Evolutionary conservation across 2,888 invertebrate species (phyloP).

Genomic region (Synanthedon tipuliformis): DNA sequence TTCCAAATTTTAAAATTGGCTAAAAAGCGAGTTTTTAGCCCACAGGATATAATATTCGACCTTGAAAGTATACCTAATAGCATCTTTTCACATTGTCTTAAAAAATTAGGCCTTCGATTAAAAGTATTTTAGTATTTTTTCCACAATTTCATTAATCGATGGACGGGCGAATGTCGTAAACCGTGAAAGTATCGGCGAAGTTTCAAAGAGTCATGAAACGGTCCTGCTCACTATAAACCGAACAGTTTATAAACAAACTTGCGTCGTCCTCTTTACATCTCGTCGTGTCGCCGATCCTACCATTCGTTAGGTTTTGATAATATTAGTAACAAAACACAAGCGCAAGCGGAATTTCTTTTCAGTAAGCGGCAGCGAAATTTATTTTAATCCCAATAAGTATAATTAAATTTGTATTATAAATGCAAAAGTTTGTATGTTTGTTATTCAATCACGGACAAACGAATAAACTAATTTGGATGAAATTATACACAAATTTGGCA

Average conservation of each 20-base stretch:
- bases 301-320: constrained; percentile 10
- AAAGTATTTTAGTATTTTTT: background rate
- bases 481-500: too few species aligned
- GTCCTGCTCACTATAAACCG: constrained; percentile 15
- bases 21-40: too few species aligned
- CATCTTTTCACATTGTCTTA: too few species aligned
- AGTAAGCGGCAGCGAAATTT: background rate
- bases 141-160: background rate
- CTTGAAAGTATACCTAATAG: too few species aligned
- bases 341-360: background rate
- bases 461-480: too few species aligned
- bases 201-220: constrained; percentile 15
- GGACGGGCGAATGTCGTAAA: constrained; percentile 12
- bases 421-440: too few species aligned
- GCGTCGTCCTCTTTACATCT: constrained; percentile 3
- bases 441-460: too few species aligned
- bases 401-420: too few species aligned
- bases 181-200: constrained; percentile 10
- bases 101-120: background rate
- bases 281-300: constrained; percentile 6
- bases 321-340: constrained; percentile 1
- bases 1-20: too few species aligned
- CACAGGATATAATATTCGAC: too few species aligned
- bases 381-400: too few species aligned
- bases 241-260: constrained; percentile 24